Evolutionary conservation across 2,113 vertebrate species (phyloP).

Genomic region (Orientallactaga bullata): DNA sequence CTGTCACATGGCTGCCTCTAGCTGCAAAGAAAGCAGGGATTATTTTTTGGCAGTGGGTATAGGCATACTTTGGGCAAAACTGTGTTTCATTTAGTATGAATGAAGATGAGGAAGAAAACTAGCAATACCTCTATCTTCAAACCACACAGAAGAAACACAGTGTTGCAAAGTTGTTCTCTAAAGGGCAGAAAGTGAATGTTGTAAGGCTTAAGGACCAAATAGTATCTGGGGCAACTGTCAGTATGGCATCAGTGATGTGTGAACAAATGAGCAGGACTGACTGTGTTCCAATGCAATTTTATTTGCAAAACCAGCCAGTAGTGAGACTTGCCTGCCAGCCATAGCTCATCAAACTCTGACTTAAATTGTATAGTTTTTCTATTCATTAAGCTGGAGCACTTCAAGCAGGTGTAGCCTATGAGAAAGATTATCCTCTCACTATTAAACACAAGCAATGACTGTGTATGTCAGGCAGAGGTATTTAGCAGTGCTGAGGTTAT

Average conservation of each 20-base stretch:
- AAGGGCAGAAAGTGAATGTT: constrained; percentile 12
- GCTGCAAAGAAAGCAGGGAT: neutral
- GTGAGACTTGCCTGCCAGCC: neutral
- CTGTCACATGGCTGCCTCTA: neutral
- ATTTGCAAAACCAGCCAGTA: constrained; percentile 25
- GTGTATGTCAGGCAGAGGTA: neutral
- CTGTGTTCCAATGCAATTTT: neutral
- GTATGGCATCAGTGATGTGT: neutral
- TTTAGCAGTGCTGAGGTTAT: constrained; percentile 14
- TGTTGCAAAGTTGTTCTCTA: neutral
- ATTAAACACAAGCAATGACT: neutral
- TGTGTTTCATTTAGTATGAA: neutral
- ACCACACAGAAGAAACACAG: neutral
- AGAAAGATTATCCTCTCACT: neutral
- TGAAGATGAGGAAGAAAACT: neutral
- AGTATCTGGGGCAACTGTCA: neutral
- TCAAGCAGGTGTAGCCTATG: neutral
- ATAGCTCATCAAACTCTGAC: neutral
- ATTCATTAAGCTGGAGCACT: neutral
- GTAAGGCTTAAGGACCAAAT: neutral
- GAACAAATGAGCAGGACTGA: neutral
- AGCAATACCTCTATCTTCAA: neutral
- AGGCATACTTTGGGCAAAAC: neutral
- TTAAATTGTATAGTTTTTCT: constrained; percentile 13
- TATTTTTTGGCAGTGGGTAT: neutral